Percentiles rank a stretch among this genome's conserved stretches.
phyloP scores from a whole-genome alignment of 35 echinoderm and acorn worm species.

The Anneissia japonica region DNA sequence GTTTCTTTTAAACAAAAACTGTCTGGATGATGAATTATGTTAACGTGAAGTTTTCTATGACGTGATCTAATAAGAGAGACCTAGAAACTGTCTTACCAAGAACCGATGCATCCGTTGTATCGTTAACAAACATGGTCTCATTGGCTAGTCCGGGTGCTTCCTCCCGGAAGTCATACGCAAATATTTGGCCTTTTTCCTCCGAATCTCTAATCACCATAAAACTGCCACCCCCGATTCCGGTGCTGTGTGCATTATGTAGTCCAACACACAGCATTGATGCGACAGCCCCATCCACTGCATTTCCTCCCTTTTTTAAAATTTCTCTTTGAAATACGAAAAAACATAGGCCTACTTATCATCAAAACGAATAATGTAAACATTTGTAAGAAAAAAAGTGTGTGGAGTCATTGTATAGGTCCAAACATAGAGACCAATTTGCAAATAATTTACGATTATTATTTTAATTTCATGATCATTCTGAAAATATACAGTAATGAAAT shows the following conservation, averaged over 20 bases:
- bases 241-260: slow-evolving; percentile 66
- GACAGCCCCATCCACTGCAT: slow-evolving; percentile 69
- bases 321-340: slow-evolving; percentile 68
- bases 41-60: too few relatives aligned
- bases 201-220: slow-evolving; percentile 62
- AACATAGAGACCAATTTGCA: too few relatives aligned
- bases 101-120: not conserved
- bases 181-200: slow-evolving; percentile 23
- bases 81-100: not conserved
- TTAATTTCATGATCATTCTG: too few relatives aligned
- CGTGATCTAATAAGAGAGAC: too few relatives aligned
- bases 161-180: slow-evolving; percentile 25
- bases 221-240: slow-evolving; percentile 71
- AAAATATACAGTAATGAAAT: too few relatives aligned
- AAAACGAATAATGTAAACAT: too few relatives aligned
- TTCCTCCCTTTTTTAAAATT: slow-evolving; percentile 48
- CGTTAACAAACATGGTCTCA: slow-evolving; percentile 41
- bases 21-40: too few relatives aligned
- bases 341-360: too few relatives aligned
- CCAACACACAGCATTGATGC: slow-evolving; percentile 63
- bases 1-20: too few relatives aligned
- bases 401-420: too few relatives aligned
- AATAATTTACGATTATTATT: too few relatives aligned
- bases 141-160: slow-evolving; percentile 45
- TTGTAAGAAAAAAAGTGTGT: too few relatives aligned